Evolutionary conservation across 2,113 vertebrate species (phyloP).

Genomic region (Hippocampus guttulatus): DNA sequence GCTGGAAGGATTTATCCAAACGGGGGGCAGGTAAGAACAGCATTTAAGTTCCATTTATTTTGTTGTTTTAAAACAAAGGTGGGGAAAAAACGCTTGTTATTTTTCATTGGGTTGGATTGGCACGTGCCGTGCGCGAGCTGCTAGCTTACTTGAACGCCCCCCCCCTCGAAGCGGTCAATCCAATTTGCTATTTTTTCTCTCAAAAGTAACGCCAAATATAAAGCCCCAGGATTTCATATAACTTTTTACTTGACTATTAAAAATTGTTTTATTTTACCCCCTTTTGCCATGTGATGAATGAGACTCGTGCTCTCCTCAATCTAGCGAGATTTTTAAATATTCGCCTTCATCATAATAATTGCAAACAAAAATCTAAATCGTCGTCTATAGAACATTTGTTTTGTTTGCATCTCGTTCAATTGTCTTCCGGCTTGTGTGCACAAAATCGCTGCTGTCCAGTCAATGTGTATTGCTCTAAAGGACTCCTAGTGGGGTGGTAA

Average conservation of each 20-base stretch:
- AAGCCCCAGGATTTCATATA: neutral
- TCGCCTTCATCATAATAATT: neutral
- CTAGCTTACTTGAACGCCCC: constrained; percentile 1
- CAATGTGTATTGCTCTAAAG: neutral
- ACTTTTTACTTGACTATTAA: neutral
- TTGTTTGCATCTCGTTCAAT: neutral
- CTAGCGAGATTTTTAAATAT: neutral
- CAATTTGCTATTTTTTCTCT: neutral
- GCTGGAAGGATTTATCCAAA: constrained; percentile 44
- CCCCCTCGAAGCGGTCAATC: neutral
- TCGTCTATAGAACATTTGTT: neutral
- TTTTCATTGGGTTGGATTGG: neutral
- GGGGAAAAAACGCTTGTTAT: neutral
- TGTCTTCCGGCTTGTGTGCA: neutral
- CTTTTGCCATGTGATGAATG: constrained; percentile 1
- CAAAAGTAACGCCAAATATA: neutral
- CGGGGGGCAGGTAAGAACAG: constrained; percentile 62
- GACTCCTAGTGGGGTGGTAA: neutral
- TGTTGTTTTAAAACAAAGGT: neutral
- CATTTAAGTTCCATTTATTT: neutral
- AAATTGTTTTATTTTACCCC: neutral
- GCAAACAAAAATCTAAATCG: neutral
- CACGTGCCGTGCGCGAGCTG: neutral
- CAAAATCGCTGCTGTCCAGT: neutral
- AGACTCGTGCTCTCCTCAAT: constrained; percentile 2